Base-by-base conservation (phyloP, 2,888 invertebrate species). In the Notodonta ziczac region DNA sequence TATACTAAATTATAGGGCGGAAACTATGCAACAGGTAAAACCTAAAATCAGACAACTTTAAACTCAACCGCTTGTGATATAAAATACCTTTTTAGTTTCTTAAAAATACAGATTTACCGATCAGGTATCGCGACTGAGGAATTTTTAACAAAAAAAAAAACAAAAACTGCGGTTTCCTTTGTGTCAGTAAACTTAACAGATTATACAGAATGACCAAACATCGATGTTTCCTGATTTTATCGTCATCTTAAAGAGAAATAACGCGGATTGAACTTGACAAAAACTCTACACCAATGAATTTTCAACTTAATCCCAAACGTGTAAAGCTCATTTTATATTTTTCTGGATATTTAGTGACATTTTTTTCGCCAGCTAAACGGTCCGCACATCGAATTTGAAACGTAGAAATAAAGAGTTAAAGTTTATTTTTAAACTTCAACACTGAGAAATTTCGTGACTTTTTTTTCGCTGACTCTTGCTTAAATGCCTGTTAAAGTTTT, bases 101-200 rank as follows among this genome's bases (percentile, higher is more conserved):
- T 60, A 58, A 53, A 60, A 62, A 62, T 69, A 61, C 59, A 68
- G 65, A 81, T 72, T 69, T 83, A 84, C 65, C 78, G 76, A 78
- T 76, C 89, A 90, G 91, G 91, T 90, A 91, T 80, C 77, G 71
- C 61, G 79, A 74, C 78, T 71, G 63, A 78, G 81, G 90, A 91
- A 90, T 91, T 84, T 74, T 65, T 70, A 81, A 86, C 85, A 86
- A 80, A 82, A 79, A 78, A 74, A 76, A 76, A 82, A 73, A 24
- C 1, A 86, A 89, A 89, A 88, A 83, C 70, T 71, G 90, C 91
- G 90, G 91, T 88, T 86, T 84, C 89, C 86, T 87, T 92, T 91
- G 87, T 88, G 71, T 74, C 70, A 65, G 67, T 78, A 87, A 83
- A 80, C 80, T 82, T 81, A 78, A 80, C 76, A 86, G 87, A 88